Conservation (phyloP, 2,113 vertebrate genomes). For the Sander lucioperca region DNA sequence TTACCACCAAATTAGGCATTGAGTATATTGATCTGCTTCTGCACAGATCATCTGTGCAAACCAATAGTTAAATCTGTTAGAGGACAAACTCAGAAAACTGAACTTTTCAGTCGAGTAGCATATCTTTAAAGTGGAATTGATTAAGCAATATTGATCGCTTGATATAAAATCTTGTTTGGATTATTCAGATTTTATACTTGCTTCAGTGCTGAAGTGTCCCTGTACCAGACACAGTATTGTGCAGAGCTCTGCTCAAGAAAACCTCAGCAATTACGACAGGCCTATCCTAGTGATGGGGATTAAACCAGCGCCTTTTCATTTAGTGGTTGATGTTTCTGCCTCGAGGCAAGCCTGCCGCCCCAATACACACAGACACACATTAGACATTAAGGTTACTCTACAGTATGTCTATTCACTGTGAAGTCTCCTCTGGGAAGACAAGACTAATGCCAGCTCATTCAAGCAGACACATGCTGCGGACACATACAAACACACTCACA, state of each 20-base stretch:
- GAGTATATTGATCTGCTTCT: neutral
- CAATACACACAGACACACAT: conserved; percentile 31
- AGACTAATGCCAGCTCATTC: conserved; percentile 46
- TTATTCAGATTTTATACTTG: neutral
- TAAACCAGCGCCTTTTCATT: conserved; percentile 45
- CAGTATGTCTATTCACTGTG: conserved; percentile 16
- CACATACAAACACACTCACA: conserved; percentile 6
- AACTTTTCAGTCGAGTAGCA: neutral
- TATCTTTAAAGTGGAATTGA: neutral
- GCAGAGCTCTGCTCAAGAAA: conserved; percentile 22
- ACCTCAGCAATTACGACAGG: conserved; percentile 5
- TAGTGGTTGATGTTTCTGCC: conserved; percentile 1
- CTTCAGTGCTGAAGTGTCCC: neutral
- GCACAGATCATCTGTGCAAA: neutral
- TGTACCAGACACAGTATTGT: neutral
- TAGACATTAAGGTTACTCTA: conserved; percentile 24
- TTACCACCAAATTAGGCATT: neutral
- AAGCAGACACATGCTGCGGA: conserved; percentile 43
- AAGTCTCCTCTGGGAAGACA: conserved; percentile 31
- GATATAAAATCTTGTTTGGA: neutral
- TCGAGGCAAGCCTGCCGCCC: neutral
- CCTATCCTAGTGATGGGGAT: conserved; percentile 27
- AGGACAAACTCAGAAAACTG: neutral
- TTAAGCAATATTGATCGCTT: neutral
- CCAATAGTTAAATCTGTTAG: neutral